phyloP scores from a whole-genome alignment of 2,113 vertebrate species.

The Tachysurus fulvidraco region DNA sequence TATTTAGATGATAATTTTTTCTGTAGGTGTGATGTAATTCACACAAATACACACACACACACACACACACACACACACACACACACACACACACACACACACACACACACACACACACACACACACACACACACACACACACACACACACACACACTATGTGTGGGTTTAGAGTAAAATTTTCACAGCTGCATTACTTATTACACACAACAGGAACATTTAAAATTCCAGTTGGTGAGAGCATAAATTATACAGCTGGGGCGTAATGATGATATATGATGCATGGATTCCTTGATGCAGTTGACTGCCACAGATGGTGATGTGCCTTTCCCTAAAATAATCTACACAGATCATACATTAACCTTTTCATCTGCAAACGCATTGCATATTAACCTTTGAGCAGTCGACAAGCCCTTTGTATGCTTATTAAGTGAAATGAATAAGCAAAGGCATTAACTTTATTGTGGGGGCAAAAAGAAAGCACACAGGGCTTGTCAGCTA shows the following conservation, averaged over 20 bases:
- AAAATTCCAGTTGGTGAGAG: conserved; percentile 34
- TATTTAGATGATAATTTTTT: neutral
- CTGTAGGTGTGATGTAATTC: neutral
- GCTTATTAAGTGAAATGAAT: conserved; percentile 63
- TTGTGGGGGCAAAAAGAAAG: neutral
- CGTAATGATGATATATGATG: conserved; percentile 40
- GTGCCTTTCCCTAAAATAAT: conserved; percentile 54
- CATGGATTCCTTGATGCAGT: conserved; percentile 52
- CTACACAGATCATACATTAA: conserved; percentile 66
- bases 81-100: too few relatives aligned
- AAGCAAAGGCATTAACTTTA: conserved; percentile 9
- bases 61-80: too few relatives aligned
- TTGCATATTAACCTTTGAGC: conserved; percentile 70
- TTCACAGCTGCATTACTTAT: conserved; percentile 26
- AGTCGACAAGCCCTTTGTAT: conserved; percentile 63
- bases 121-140: too few relatives aligned
- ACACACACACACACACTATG: neutral
- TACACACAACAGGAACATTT: conserved; percentile 30
- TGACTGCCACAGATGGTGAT: conserved; percentile 57
- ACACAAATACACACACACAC: too few relatives aligned
- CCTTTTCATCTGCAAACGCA: conserved; percentile 64
- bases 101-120: too few relatives aligned
- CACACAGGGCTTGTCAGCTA: neutral
- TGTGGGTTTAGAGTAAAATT: neutral
- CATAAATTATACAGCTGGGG: conserved; percentile 35